phyloP scores from a whole-genome alignment of 2,113 vertebrate species.

The Prunella fulvescens region DNA sequence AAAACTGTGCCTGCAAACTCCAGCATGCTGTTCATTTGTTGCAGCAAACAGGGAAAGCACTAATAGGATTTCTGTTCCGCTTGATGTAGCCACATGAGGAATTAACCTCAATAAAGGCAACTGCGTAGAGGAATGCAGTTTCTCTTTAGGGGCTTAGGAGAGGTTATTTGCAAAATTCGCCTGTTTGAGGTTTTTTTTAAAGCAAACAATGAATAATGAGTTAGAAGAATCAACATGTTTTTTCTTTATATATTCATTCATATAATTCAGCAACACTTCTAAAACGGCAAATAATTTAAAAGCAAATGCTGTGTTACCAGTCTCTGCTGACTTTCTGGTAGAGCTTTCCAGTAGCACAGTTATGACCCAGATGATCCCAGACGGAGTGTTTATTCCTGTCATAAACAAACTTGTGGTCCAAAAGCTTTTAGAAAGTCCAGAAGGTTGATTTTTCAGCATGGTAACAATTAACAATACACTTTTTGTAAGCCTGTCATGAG shows the following conservation, averaged over 20 bases:
- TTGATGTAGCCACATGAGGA: not conserved
- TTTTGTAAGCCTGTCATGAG: not conserved
- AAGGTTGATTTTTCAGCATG: not conserved
- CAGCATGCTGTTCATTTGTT: not conserved
- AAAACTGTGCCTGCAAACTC: not conserved
- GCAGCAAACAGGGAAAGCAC: not conserved
- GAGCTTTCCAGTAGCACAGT: not conserved
- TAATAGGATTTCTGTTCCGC: constrained; percentile 20
- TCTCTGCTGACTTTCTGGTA: not conserved
- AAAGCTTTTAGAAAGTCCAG: not conserved
- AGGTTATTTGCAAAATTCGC: not conserved
- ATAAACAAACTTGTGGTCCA: not conserved
- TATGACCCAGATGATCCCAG: not conserved
- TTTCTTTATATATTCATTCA: not conserved
- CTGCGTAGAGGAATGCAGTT: not conserved
- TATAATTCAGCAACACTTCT: not conserved
- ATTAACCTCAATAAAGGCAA: constrained; percentile 32
- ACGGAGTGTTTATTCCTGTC: not conserved
- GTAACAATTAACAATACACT: constrained; percentile 31
- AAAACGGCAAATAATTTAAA: not conserved
- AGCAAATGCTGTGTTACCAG: not conserved
- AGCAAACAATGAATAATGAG: not conserved
- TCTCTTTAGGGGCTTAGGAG: not conserved
- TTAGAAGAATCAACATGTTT: not conserved
- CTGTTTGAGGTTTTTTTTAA: not conserved